phyloP scores from a whole-genome alignment of 2,888 invertebrate genomes.

The Chirona hameri region DNA sequence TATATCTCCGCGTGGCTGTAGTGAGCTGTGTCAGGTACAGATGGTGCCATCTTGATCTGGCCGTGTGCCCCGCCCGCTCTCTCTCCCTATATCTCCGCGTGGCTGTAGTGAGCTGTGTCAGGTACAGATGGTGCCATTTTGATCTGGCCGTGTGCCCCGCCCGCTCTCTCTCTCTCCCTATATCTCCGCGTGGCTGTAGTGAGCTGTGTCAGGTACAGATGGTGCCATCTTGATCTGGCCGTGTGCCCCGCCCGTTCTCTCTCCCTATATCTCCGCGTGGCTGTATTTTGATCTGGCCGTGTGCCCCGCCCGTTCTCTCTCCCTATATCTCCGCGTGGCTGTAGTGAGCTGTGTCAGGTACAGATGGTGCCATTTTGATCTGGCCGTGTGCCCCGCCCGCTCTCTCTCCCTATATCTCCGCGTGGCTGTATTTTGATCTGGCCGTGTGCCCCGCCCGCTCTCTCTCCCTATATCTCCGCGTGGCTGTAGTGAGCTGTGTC shows the following conservation, averaged over 20 bases:
- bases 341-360: conserved; percentile 49
- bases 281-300: conserved; percentile 34
- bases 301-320: no score
- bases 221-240: conserved; percentile 41
- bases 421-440: conserved; percentile 34
- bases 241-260: no score
- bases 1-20: conserved; percentile 33
- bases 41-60: conserved; percentile 42
- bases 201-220: conserved; percentile 52
- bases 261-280: no score
- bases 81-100: no score
- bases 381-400: no score
- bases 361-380: conserved; percentile 46
- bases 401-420: no score
- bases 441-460: no score
- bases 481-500: conserved; percentile 47
- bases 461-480: no score
- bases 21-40: conserved; percentile 51
- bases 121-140: conserved; percentile 49
- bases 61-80: no score
- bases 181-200: conserved; percentile 37
- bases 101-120: conserved; percentile 48
- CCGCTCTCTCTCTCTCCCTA: no score
- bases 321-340: not conserved
- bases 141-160: no score